Conservation (phyloP, 2,113 vertebrate species). For the Lampris megalopsis region DNA sequence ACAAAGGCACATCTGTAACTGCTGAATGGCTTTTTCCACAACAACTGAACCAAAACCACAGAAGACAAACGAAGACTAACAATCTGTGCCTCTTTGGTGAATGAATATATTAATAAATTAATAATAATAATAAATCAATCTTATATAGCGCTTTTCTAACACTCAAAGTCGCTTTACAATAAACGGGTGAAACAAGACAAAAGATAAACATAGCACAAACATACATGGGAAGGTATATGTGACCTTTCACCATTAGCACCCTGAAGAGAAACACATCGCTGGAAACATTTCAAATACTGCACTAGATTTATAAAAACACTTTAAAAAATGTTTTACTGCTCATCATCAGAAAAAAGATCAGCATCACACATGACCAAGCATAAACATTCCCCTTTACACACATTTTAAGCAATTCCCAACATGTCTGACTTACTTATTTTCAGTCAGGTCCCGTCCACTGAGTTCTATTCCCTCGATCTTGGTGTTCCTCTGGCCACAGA, state of each 20-base stretch:
- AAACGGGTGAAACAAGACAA: neutral
- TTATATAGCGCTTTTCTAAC: too few species aligned
- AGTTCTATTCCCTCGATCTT: conserved; percentile 87
- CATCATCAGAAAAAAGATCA: neutral
- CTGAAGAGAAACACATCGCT: neutral
- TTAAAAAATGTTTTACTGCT: neutral
- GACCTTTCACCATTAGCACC: neutral
- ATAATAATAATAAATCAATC: too few species aligned
- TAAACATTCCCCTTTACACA: neutral
- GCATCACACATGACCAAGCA: neutral
- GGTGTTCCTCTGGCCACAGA: conserved; percentile 91
- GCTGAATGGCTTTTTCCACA: neutral
- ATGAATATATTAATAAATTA: neutral
- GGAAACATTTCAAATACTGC: neutral
- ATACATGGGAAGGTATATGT: neutral
- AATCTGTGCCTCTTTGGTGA: neutral
- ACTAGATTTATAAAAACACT: too few species aligned
- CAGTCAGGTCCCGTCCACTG: conserved; percentile 90
- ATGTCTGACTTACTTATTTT: conserved; percentile 86
- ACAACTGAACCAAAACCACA: neutral
- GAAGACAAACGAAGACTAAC: conserved; percentile 1
- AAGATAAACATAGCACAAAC: neutral
- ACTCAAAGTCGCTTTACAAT: too few species aligned
- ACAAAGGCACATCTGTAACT: neutral
- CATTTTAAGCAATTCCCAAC: neutral